phyloP scores from a whole-genome alignment of 2,113 vertebrate species.

The Mola mola region DNA sequence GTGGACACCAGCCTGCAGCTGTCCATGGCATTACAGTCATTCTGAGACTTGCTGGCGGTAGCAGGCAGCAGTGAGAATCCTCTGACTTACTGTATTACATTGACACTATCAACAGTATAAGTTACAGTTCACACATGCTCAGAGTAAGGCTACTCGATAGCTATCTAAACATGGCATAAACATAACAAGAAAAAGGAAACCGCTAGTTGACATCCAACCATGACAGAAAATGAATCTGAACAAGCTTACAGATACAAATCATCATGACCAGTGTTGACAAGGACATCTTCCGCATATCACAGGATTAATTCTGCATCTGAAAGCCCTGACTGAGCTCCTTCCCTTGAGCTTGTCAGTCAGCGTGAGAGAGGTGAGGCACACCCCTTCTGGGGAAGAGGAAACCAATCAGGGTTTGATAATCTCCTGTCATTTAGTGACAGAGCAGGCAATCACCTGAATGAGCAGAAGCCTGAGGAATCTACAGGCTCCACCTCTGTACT shows the following conservation, averaged over 20 bases:
- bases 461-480: conserved; percentile 34
- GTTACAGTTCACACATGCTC: not conserved
- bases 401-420: conserved; percentile 68
- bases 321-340: conserved; percentile 55
- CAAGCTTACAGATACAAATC: conserved; percentile 55
- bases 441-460: conserved; percentile 54
- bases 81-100: not conserved
- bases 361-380: conserved; percentile 37
- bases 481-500: conserved; percentile 35
- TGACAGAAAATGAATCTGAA: conserved; percentile 34
- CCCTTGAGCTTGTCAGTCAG: conserved; percentile 63
- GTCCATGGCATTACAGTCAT: conserved; percentile 37
- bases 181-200: conserved; percentile 9
- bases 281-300: conserved; percentile 62
- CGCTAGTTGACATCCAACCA: conserved; percentile 12
- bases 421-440: conserved; percentile 57
- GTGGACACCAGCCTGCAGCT: conserved; percentile 49
- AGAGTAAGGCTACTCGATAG: not conserved
- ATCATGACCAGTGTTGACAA: conserved; percentile 49
- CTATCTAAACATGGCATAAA: not conserved
- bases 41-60: conserved; percentile 10
- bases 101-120: not conserved
- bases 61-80: too few species aligned
- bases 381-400: conserved; percentile 63
- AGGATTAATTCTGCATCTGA: conserved; percentile 56